Conservation (phyloP, 2,113 vertebrate species). For the Ceyx margarethae region DNA sequence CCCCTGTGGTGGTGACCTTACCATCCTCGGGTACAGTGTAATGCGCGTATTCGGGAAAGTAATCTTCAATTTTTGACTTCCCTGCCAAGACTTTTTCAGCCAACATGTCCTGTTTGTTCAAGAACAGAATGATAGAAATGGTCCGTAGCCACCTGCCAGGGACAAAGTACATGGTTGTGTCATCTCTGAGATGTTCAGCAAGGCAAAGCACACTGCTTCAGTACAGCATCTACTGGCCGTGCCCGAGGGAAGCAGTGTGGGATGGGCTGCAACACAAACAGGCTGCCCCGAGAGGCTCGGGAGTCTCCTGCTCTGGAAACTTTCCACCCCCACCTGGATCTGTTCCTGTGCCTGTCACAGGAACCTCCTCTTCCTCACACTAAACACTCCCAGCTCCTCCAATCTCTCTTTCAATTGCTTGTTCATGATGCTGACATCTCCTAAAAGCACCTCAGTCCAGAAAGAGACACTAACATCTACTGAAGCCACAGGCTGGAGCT, state of each 20-base stretch:
- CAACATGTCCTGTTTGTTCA: slow-evolving; percentile 99
- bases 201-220: background rate
- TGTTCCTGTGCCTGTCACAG: too few species aligned
- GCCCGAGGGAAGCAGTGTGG: background rate
- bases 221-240: background rate
- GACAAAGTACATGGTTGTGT: background rate
- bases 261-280: background rate
- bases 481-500: background rate
- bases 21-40: slow-evolving; percentile 98
- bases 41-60: slow-evolving; percentile 95
- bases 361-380: too few species aligned
- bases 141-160: slow-evolving; percentile 93
- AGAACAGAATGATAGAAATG: slow-evolving; percentile 97
- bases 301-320: too few species aligned
- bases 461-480: background rate
- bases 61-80: slow-evolving; percentile 99
- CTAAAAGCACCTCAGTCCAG: background rate
- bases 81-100: slow-evolving; percentile 99
- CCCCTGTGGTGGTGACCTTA: slow-evolving; percentile 59
- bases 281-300: too few species aligned
- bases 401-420: too few species aligned
- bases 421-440: background rate
- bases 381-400: too few species aligned
- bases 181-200: background rate
- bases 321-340: too few species aligned